Evolutionary conservation across 2,888 invertebrate species (phyloP).

Genomic region (Bugula neritina): DNA sequence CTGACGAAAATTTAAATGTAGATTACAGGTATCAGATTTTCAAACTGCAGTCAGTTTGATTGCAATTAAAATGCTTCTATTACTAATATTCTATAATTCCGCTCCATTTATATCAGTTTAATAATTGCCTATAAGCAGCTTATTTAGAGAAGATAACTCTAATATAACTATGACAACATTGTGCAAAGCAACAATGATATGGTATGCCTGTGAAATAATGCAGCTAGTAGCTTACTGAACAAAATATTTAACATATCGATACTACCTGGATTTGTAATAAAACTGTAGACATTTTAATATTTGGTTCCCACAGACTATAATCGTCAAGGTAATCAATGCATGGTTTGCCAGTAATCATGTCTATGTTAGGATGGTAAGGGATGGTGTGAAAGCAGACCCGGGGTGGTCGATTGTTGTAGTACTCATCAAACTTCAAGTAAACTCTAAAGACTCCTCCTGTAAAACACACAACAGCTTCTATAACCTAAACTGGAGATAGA

Average conservation of each 20-base stretch:
- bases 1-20: too few species aligned
- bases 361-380: constrained; percentile 51
- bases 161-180: too few species aligned
- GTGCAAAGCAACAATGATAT: too few species aligned
- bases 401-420: constrained; percentile 44
- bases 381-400: constrained; percentile 48
- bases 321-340: constrained; percentile 46
- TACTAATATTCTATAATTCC: too few species aligned
- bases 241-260: too few species aligned
- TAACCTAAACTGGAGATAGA: not conserved
- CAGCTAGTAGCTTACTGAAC: too few species aligned
- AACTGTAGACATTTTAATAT: constrained; percentile 37
- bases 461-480: constrained; percentile 28
- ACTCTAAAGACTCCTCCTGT: constrained; percentile 47
- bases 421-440: constrained; percentile 48
- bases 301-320: constrained; percentile 39
- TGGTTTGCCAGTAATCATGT: constrained; percentile 45
- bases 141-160: too few species aligned
- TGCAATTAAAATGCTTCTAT: too few species aligned
- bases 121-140: too few species aligned
- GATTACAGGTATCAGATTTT: too few species aligned
- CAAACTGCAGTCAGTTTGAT: too few species aligned
- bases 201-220: not conserved
- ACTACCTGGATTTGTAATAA: constrained; percentile 46
- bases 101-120: too few species aligned